Conservation (phyloP, 2,888 invertebrate species). For the Chrysolina haemoptera region DNA sequence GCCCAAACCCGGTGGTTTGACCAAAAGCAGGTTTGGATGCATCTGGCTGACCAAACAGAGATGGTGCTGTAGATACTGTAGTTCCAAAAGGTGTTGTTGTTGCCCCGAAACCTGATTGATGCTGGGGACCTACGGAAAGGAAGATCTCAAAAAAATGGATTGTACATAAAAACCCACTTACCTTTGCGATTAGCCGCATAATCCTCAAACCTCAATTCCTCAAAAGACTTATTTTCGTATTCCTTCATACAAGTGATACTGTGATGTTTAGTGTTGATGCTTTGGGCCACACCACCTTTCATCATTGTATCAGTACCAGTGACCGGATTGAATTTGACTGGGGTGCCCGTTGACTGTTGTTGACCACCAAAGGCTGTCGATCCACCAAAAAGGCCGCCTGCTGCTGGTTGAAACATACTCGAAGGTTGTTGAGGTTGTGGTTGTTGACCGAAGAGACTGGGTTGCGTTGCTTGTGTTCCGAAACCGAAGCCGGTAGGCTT, state of each 20-base stretch:
- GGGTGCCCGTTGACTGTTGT: slow-evolving; percentile 75
- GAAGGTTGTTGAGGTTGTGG: slow-evolving; percentile 63
- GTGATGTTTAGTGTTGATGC: slow-evolving; percentile 93
- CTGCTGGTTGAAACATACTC: slow-evolving; percentile 61
- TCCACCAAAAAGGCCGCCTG: slow-evolving; percentile 69
- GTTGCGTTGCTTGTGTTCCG: slow-evolving; percentile 64
- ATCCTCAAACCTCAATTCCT: slow-evolving; percentile 95
- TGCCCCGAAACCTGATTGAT: slow-evolving; percentile 64
- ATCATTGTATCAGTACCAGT: slow-evolving; percentile 93
- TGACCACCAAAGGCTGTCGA: slow-evolving; percentile 65
- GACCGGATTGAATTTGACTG: slow-evolving; percentile 89
- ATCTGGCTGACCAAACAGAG: slow-evolving; percentile 71
- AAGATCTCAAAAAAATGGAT: not conserved
- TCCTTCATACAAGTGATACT: slow-evolving; percentile 99
- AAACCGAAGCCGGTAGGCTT: slow-evolving; percentile 76
- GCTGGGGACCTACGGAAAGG: slow-evolving; percentile 65
- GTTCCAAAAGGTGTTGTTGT: slow-evolving; percentile 70
- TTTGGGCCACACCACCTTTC: slow-evolving; percentile 88
- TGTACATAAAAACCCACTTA: slow-evolving; percentile 50
- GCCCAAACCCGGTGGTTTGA: slow-evolving; percentile 70
- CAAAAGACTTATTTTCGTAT: slow-evolving; percentile 94
- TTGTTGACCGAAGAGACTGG: slow-evolving; percentile 73
- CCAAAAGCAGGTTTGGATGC: slow-evolving; percentile 72
- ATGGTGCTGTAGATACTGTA: slow-evolving; percentile 66
- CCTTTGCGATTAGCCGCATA: slow-evolving; percentile 93